phyloP scores from a whole-genome alignment of 2,113 vertebrate species.

The Herpetotheres cachinnans region DNA sequence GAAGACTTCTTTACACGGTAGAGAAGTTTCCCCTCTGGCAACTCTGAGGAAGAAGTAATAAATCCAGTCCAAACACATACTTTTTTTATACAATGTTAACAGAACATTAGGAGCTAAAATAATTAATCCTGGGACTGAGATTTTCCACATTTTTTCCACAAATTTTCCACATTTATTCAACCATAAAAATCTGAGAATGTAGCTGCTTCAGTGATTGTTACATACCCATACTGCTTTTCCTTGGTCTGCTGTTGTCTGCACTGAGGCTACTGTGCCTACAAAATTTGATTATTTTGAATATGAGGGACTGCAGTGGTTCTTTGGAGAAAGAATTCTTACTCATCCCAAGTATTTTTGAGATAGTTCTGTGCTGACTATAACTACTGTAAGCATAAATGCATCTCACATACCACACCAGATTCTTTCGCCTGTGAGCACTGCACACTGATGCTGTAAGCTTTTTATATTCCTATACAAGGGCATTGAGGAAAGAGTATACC shows the following conservation, averaged over 20 bases:
- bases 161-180: slow-evolving; percentile 3
- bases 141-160: too few relatives aligned
- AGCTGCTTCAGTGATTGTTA: background rate
- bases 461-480: background rate
- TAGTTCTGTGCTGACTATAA: background rate
- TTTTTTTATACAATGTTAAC: background rate
- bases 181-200: background rate
- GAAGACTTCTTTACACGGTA: background rate
- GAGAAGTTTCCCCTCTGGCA: slow-evolving; percentile 2
- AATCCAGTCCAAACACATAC: background rate
- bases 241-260: background rate
- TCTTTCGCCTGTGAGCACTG: background rate
- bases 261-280: background rate
- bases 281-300: background rate
- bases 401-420: background rate
- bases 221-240: background rate
- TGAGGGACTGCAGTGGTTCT: background rate
- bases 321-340: background rate
- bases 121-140: background rate
- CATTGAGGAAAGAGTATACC: background rate
- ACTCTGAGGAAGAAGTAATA: background rate
- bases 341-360: background rate
- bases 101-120: slow-evolving; percentile 7
- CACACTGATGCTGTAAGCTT: background rate
- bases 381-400: background rate